Percentiles rank a stretch among this genome's conserved stretches.
phyloP scores from a whole-genome alignment of 2,888 invertebrate genomes.

The Drosophila ustulata region DNA sequence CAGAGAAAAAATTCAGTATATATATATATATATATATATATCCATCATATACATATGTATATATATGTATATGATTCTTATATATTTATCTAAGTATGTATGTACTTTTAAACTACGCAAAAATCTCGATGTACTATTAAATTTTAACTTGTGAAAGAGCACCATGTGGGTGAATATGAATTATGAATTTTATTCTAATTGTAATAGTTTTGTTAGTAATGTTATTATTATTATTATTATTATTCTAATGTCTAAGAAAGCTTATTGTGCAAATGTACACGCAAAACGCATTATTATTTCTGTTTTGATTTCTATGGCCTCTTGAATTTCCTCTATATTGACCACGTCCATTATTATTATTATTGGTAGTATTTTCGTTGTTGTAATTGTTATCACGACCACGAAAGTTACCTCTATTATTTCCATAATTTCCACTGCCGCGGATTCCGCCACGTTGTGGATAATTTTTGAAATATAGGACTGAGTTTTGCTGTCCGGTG shows the following conservation, averaged over 20 bases:
- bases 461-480: no score
- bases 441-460: no score
- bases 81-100: constrained; percentile 53
- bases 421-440: no score
- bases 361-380: no score
- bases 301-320: no score
- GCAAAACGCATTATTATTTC: constrained; percentile 67
- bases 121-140: constrained; percentile 80
- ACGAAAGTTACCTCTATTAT: no score
- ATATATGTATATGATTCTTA: constrained; percentile 55
- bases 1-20: constrained; percentile 24
- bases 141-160: constrained; percentile 68
- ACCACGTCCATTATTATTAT: no score
- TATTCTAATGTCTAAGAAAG: constrained; percentile 73
- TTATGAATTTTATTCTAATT: constrained; percentile 77
- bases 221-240: constrained; percentile 73
- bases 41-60: constrained; percentile 22
- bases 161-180: constrained; percentile 63
- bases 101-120: constrained; percentile 74
- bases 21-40: constrained; percentile 43
- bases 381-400: no score
- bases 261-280: constrained; percentile 79
- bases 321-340: no score
- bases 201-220: constrained; percentile 83
- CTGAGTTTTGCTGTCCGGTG: no score